Percentiles rank a stretch among this genome's conserved stretches.
Conservation (phyloP, 2,888 invertebrate species). For the Campaea margaritaria region DNA sequence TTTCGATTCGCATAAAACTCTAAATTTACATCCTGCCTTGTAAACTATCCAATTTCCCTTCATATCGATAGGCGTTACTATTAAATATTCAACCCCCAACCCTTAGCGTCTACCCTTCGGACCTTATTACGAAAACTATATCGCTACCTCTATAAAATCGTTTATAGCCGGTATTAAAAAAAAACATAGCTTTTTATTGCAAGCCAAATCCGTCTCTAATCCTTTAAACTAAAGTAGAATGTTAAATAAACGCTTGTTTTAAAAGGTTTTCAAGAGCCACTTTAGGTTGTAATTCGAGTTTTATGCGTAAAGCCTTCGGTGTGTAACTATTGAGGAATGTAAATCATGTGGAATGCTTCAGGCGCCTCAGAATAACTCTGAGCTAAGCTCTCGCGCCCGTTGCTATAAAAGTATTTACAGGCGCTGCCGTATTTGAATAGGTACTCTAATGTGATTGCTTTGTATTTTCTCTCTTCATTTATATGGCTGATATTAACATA, state of each 20-base stretch:
- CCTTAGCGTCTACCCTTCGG: slow-evolving; percentile 28
- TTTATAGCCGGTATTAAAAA: slow-evolving; percentile 39
- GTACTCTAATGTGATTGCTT: background rate
- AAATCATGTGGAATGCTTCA: slow-evolving; percentile 27
- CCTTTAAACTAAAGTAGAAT: slow-evolving; percentile 26
- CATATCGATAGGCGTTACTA: slow-evolving; percentile 11
- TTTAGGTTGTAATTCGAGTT: slow-evolving; percentile 37
- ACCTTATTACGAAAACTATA: slow-evolving; percentile 39
- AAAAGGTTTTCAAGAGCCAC: slow-evolving; percentile 38
- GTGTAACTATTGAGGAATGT: slow-evolving; percentile 31
- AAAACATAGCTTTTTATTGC: slow-evolving; percentile 1
- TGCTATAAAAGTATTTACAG: slow-evolving; percentile 21
- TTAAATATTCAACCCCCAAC: slow-evolving; percentile 27
- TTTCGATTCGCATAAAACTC: background rate
- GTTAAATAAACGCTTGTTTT: slow-evolving; percentile 26
- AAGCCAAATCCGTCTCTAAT: slow-evolving; percentile 26
- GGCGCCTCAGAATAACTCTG: slow-evolving; percentile 20
- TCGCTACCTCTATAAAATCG: slow-evolving; percentile 40
- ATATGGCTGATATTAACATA: too few relatives aligned
- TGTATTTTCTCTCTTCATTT: background rate
- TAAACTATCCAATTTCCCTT: slow-evolving; percentile 23
- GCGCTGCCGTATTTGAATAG: slow-evolving; percentile 5
- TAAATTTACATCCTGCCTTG: background rate
- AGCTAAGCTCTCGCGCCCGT: slow-evolving; percentile 5
- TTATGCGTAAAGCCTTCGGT: slow-evolving; percentile 38